These are phyloP conservation scores for Yponomeuta evonymella DNA, from an alignment of 2,888 invertebrate species.

Conservation along the genomic window DNA sequence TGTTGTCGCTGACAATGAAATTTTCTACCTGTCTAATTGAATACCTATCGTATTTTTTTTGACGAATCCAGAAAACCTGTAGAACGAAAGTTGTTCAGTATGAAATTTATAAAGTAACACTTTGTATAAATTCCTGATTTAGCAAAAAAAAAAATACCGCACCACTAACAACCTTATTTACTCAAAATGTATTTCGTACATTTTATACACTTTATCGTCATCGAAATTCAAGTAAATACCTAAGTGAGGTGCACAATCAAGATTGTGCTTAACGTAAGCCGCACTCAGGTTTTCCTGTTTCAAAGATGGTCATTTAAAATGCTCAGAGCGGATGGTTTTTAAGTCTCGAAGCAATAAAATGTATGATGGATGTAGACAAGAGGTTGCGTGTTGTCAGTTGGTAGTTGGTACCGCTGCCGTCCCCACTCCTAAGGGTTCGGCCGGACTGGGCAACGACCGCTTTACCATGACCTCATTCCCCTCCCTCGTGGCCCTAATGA, in stretches of 20 bases:
- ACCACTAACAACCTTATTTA: background rate
- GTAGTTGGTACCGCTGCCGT: constrained; percentile 47
- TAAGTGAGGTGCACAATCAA: background rate
- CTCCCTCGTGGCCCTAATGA: constrained; percentile 25
- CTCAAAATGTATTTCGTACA: background rate
- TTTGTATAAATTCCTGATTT: too few species aligned
- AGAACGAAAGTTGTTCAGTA: too few species aligned
- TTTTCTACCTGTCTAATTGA: too few species aligned
- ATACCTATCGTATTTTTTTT: too few species aligned
- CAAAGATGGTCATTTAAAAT: constrained; percentile 11
- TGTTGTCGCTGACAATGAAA: too few species aligned
- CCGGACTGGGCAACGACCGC: constrained; percentile 43
- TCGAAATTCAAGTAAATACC: background rate
- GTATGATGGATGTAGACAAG: constrained; percentile 69
- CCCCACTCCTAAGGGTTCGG: constrained; percentile 61
- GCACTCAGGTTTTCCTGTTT: constrained; percentile 2
- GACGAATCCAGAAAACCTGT: too few species aligned
- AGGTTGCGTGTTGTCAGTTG: constrained; percentile 54
- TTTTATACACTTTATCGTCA: background rate
- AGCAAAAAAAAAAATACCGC: background rate
- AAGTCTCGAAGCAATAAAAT: constrained; percentile 62
- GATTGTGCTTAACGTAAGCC: background rate
- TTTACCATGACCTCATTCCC: constrained; percentile 39
- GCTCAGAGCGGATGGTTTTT: constrained; percentile 53
- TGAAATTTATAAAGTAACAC: too few species aligned